These are phyloP conservation scores for Anabas testudineus DNA, from an alignment of 2,797 vertebrate genomes.

Conservation along the genomic window DNA sequence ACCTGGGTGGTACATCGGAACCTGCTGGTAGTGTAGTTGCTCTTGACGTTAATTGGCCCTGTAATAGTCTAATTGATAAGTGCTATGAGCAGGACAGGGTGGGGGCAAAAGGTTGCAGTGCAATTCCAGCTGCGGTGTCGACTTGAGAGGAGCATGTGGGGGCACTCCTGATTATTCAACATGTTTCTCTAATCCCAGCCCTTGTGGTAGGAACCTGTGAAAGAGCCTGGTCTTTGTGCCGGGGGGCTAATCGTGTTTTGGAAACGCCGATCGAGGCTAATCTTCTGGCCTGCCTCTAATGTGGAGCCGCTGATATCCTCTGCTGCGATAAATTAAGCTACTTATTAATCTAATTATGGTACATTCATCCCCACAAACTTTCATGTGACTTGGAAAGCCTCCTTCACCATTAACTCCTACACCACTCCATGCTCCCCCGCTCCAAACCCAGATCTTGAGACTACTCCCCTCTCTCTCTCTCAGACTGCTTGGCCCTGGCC, in stretches of 20 bases:
- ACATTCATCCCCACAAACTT: constrained; percentile 98
- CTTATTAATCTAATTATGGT: constrained; percentile 99
- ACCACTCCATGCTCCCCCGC: constrained; percentile 76
- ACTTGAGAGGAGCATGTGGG: constrained; percentile 77
- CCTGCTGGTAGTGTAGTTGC: constrained; percentile 43
- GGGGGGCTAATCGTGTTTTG: constrained; percentile 96
- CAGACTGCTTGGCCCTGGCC: constrained; percentile 88
- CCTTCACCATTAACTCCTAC: constrained; percentile 89
- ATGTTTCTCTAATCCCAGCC: constrained; percentile 84
- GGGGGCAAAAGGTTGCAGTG: constrained; percentile 57
- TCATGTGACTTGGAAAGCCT: constrained; percentile 98
- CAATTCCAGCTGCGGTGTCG: constrained; percentile 70
- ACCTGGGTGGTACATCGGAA: constrained; percentile 48
- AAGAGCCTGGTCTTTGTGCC: constrained; percentile 88
- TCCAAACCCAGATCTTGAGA: constrained; percentile 72
- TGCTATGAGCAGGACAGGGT: constrained; percentile 67
- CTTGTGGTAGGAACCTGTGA: constrained; percentile 89
- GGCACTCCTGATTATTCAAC: constrained; percentile 85
- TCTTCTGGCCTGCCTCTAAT: constrained; percentile 96
- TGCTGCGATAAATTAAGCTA: constrained; percentile 99
- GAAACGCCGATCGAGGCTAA: constrained; percentile 93
- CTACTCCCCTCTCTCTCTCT: constrained; percentile 80
- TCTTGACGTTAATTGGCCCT: constrained; percentile 72
- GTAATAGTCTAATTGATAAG: constrained; percentile 74
- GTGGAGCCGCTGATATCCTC: constrained; percentile 98